Base-by-base conservation (phyloP, 2,113 vertebrate genomes). In the Macrotus californicus region DNA sequence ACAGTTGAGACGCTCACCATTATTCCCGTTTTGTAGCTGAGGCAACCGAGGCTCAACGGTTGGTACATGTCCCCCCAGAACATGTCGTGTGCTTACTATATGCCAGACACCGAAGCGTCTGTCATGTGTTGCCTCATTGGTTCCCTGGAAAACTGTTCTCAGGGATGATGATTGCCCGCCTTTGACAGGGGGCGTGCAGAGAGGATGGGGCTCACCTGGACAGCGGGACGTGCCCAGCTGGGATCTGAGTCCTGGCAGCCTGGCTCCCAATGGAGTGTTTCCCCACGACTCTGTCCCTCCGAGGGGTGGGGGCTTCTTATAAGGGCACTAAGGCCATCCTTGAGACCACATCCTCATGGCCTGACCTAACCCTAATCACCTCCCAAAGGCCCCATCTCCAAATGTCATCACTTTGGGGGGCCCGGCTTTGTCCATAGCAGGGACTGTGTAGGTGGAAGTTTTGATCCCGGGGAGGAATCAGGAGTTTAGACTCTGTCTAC, bases 1-100 rank as follows among this genome's bases (percentile, higher is more conserved):
- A 0, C 13, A 0, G 6, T 66, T 24, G 61, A 76, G 43, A 41
- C 21, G 4, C 56, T 15, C 5, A 0, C 4, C 11, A 6, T 24
- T 24, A 11, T 26, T 41, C 54, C 59, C 81, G 9, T 64, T 21
- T 41, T 29, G 34, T 34, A 67, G 89, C 48, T 6, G 26, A 36
- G 43, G 29, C 67, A 31, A 82, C 52, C 3, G 61, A 93, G 77
- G 52, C 41, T 34, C 34, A n/a, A 2, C 6, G 19, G 1, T 18
- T 0, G 36, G n/a, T 34, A n/a, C 29, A 4, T 2, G 0, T 29
- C 24, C 43, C 15, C 34, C 61, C 4, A 0, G 0, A 15, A 18
- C 31, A 18, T 5, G 14, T 48, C n/a, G 11, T 13, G 3, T 2
- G 7, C 29, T 59, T 1, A 3, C 34, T 1, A 3, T 1, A 4